Base-by-base conservation (phyloP, 2,113 vertebrate species). In the Brachyhypopomus occidentalis region DNA sequence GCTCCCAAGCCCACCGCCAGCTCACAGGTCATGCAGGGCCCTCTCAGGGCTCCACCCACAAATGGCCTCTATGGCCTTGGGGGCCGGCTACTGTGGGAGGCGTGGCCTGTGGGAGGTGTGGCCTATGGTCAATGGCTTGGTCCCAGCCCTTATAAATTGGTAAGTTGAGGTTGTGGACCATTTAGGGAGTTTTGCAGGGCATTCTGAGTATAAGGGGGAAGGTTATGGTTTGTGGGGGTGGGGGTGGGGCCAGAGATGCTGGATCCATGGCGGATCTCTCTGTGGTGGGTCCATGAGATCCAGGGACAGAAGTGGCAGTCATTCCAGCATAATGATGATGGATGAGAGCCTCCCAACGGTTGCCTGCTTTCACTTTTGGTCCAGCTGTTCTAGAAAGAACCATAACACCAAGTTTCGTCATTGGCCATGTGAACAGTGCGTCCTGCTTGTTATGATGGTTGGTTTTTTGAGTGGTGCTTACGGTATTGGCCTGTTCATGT, bases 321-420 rank as follows among this genome's bases (percentile, higher is more conserved):
- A 71, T 27, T 22, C 66, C 71, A 62, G 8, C 56, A 79, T 84
- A 85, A 87, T 83, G 41, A 75, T 84, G 83, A 87, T 80, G 72
- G 82, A 86, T 87, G 74, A 82, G 60, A 72, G 55, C 64, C 45
- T 77, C 70, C 85, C 75, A 62, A 71, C 66, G 80, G 48, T 36
- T 74, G 45, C 78, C 71, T 78, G 66, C 58, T 48, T 80, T 84
- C 77, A 58, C 55, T 71, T n/a, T 79, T 58, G 16, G 69, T 79
- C 66, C 38, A 79, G 34, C n/a, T 79, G 77, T 71, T 55, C 66
- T 71, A 55, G 64, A 70, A 78, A 59, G 55, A 70, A 34, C 52
- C 7, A n/a, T 11, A 69, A 63, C 76, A 5, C 2, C 27, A 71
- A 17, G 62, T 67, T 77, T 67, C 14, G 55, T n/a, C 45, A 55